A percentile compares a stretch with the other conserved stretches of the same genome.
These are phyloP conservation scores for Microcebus griseorufus DNA, from an alignment of 2,113 vertebrate genomes.

Conservation along the genomic window DNA sequence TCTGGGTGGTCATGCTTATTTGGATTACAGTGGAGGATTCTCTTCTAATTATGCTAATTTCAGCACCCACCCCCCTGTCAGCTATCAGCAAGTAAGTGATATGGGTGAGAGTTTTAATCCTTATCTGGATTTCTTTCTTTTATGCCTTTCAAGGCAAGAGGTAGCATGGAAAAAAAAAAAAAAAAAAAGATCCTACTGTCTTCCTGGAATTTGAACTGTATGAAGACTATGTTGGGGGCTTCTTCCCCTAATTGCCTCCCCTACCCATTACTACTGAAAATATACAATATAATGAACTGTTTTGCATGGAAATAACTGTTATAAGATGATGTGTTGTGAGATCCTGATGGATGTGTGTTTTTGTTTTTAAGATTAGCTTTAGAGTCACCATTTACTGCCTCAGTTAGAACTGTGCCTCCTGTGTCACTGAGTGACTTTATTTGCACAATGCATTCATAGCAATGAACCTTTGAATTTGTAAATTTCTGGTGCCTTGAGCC, in stretches of 20 bases:
- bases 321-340: not conserved
- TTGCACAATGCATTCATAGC: slow-evolving; percentile 19
- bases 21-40: not conserved
- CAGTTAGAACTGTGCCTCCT: not conserved
- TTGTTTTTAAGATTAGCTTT: slow-evolving; percentile 19
- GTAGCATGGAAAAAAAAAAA: not conserved
- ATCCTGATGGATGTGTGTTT: not conserved
- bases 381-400: slow-evolving; percentile 28
- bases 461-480: slow-evolving; percentile 31
- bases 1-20: not conserved
- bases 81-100: not conserved
- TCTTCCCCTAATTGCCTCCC: not conserved
- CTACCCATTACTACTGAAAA: not conserved
- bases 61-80: not conserved
- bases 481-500: not conserved
- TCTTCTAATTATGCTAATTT: slow-evolving; percentile 27
- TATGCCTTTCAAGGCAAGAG: not conserved
- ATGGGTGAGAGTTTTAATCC: not conserved
- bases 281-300: not conserved
- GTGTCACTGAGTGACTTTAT: not conserved
- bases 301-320: not conserved
- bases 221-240: not conserved
- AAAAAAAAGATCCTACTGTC: not conserved
- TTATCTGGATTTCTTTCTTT: slow-evolving; percentile 5
- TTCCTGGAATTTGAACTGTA: not conserved